A percentile compares a stretch with the other conserved stretches of the same genome.
Conservation (phyloP, 2,113 vertebrate species). For the Megaceryle torquata region DNA sequence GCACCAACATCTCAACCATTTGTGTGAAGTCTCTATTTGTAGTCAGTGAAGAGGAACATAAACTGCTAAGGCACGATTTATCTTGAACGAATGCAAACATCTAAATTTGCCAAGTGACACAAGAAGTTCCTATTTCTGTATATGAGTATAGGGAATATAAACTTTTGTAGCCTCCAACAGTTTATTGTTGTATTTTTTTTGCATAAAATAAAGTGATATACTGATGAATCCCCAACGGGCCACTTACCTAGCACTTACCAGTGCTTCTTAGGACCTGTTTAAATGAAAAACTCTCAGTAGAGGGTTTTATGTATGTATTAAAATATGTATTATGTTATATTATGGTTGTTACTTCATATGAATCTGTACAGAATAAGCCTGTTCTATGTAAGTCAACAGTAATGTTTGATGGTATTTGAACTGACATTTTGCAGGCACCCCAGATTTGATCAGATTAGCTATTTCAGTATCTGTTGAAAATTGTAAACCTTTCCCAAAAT, state of each 20-base stretch:
- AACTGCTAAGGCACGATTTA: not conserved
- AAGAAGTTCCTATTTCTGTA: not conserved
- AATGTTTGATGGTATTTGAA: slow-evolving; percentile 23
- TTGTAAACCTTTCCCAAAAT: not conserved
- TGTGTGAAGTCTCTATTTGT: not conserved
- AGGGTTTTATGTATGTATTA: not conserved
- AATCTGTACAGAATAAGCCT: not conserved
- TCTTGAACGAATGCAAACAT: rapidly evolving
- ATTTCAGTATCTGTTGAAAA: slow-evolving; percentile 25
- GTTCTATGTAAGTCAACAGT: slow-evolving; percentile 13
- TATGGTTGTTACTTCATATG: not conserved
- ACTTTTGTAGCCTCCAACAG: not conserved
- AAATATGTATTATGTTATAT: not conserved
- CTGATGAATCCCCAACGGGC: not conserved
- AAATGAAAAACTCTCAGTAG: not conserved
- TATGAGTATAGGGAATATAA: not conserved
- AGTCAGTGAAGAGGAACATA: not conserved
- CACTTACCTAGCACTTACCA: rapidly evolving
- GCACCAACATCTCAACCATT: not conserved
- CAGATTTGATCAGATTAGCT: slow-evolving; percentile 49
- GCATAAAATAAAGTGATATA: not conserved
- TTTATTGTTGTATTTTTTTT: not conserved
- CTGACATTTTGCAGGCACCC: slow-evolving; percentile 40
- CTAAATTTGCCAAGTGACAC: not conserved
- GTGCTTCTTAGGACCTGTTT: not conserved